Conservation (phyloP, 2,888 invertebrate species). For the Philopedon plagiatum region DNA sequence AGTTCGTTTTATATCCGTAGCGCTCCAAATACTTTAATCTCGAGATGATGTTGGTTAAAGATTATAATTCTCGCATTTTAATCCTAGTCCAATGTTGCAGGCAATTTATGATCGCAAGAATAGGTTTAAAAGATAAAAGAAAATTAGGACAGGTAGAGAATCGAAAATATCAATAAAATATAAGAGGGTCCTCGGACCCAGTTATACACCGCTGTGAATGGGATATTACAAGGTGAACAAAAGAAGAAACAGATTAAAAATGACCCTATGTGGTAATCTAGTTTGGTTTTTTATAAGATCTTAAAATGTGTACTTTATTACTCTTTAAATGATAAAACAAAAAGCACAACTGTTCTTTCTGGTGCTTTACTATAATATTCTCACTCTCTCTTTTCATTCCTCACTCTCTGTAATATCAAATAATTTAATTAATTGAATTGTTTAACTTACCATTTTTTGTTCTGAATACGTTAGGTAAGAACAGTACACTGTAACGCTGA, state of each 20-base stretch:
- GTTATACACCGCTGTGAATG: constrained; percentile 45
- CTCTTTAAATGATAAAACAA: not conserved
- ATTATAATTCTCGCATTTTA: constrained; percentile 50
- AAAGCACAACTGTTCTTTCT: not conserved
- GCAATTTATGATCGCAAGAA: constrained; percentile 49
- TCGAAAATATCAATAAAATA: constrained; percentile 49
- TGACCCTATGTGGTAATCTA: constrained; percentile 46
- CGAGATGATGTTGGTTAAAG: constrained; percentile 40
- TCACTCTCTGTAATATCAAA: too few relatives aligned
- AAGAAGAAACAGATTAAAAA: constrained; percentile 45
- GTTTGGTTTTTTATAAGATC: constrained; percentile 15
- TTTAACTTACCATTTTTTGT: too few relatives aligned
- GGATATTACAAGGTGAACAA: constrained; percentile 33
- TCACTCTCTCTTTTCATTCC: not conserved
- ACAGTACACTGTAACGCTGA: too few relatives aligned
- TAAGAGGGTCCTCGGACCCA: constrained; percentile 25
- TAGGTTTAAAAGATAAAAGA: constrained; percentile 50
- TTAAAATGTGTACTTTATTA: not conserved
- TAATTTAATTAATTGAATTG: too few relatives aligned
- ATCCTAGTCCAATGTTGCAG: constrained; percentile 45
- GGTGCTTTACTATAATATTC: too few relatives aligned
- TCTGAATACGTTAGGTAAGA: too few relatives aligned
- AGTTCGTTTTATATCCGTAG: not conserved
- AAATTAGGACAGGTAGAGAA: constrained; percentile 52
- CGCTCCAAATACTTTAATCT: constrained; percentile 44